Conservation (phyloP, 2,888 invertebrate genomes). For the Vesta saturnalis region DNA sequence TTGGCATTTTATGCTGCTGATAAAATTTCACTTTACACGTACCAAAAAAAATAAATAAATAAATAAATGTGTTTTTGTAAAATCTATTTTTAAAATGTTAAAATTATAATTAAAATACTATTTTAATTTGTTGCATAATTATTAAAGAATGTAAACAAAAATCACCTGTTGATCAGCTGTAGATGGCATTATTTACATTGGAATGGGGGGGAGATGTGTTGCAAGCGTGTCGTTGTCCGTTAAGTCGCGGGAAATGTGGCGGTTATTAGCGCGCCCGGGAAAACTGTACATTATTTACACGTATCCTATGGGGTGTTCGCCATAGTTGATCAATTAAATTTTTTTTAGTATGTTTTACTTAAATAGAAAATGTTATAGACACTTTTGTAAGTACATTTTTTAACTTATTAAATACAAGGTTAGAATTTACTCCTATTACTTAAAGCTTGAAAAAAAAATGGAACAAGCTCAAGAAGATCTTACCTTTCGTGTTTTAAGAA, state of each 20-base stretch:
- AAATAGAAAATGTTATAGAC: neutral
- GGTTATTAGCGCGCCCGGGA: conserved; percentile 37
- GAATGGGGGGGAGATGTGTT: conserved; percentile 22
- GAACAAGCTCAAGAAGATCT: conserved; percentile 20
- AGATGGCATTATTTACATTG: conserved; percentile 33
- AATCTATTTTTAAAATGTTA: no score
- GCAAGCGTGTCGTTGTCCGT: conserved; percentile 31
- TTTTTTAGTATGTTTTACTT: neutral
- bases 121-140: no score
- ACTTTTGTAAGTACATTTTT: neutral
- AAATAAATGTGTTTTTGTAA: no score
- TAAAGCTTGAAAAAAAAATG: conserved; percentile 3
- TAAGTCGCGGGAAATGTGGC: conserved; percentile 43
- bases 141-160: conserved; percentile 29
- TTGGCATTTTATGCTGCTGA: no score
- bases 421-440: neutral
- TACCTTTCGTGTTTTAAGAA: conserved; percentile 11
- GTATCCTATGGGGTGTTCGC: conserved; percentile 9
- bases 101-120: no score
- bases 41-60: no score
- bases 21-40: no score
- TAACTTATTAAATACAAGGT: neutral
- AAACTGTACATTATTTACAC: conserved; percentile 19
- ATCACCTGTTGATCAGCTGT: conserved; percentile 49
- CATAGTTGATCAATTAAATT: neutral